Evolutionary conservation across 2,113 vertebrate genomes (phyloP), one percentile per base, ranked within the genome.

Genomic region (Noturus placidus): DNA sequence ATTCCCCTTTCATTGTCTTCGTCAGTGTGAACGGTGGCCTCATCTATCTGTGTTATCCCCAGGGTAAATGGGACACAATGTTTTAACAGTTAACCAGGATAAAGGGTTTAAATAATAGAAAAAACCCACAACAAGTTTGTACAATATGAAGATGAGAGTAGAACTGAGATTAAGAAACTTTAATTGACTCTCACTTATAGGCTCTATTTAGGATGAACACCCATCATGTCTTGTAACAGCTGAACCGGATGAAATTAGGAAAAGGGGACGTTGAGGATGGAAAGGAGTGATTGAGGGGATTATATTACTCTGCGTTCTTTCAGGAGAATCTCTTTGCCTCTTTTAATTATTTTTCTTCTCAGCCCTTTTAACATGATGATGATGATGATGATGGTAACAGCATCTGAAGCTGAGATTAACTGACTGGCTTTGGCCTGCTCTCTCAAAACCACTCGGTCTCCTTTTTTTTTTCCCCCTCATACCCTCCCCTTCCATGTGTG

Each of bases 351-450:
- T 88, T 42, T 82, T 92, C 86, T 90, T 91, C 91, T 76, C 92
- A 89, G 89, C 92, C 89, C 87, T 67, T 86, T 87, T 86, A 82
- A 86, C 89, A 54, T 83, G 67, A 77, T 74, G 83, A 85, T 52
- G 72, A 86, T 38, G 91, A 92, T 91, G 91, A 84, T 54, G 91
- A 91, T 91, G 92, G 93, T 92, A 93, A 76, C 91, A 88, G 90
- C 92, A 88, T 86, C 91, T 91, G 74, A 91, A 93, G 84, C 87
- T 74, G 85, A 88, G 87, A 79, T 30, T 84, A 88, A 87, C 89
- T 92, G 91, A 91, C 93, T 93, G 93, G 92, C 94, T 94, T 94
- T 93, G 93, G 90, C 91, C 92, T 89, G 89, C 91, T 92, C n/a
- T 63, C 10, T 27, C 35, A 46, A 74, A 83, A 57, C 54, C 20